Evolutionary conservation across 2,888 invertebrate species (phyloP), one percentile per base, ranked within the genome.

Genomic region (Drepana falcataria): DNA sequence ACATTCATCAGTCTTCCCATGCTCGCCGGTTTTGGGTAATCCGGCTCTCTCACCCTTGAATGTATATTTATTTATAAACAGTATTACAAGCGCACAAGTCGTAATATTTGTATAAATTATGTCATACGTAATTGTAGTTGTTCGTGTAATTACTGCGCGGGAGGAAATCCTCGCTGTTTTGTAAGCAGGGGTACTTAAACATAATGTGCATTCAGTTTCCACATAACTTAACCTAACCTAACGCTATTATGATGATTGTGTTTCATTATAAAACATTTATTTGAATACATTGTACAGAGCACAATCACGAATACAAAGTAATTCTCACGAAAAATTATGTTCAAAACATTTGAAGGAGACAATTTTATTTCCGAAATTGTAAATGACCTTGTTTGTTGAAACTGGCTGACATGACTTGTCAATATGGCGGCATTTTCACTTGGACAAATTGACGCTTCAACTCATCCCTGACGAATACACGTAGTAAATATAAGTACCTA

Each of bases 201-300:
- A 68, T 77, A 77, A 74, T 82, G 78, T 74, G 78, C 75, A 79
- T 81, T 83, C 85, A 75, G 77, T 79, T 76, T 74, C 75, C 65
- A 65, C 66, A 61, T 70, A n/a, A n/a, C n/a, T n/a, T n/a, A n/a
- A n/a, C n/a, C n/a, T n/a, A n/a, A 84, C 83, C 81, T 80, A 82
- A 78, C 75, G 63, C 75, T 76, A 80, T 82, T 79, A 83, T 71
- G 64, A 77, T 83, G 74, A 83, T 86, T 85, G 79, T 83, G 84
- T 81, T 87, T 83, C 82, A 85, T 88, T 87, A 85, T 79, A 83
- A 81, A 81, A 75, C 79, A 80, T 86, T 85, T 83, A 82, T 79
- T 78, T 73, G 64, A 73, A 69, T 65, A 67, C 57, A 61, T 66
- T 69, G 64, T 58, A 61, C 55, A 65, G 66, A 70, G 58, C 59